These are phyloP conservation scores for Taxidea taxus DNA, from an alignment of 2,113 vertebrate species.

Conservation along the genomic window DNA sequence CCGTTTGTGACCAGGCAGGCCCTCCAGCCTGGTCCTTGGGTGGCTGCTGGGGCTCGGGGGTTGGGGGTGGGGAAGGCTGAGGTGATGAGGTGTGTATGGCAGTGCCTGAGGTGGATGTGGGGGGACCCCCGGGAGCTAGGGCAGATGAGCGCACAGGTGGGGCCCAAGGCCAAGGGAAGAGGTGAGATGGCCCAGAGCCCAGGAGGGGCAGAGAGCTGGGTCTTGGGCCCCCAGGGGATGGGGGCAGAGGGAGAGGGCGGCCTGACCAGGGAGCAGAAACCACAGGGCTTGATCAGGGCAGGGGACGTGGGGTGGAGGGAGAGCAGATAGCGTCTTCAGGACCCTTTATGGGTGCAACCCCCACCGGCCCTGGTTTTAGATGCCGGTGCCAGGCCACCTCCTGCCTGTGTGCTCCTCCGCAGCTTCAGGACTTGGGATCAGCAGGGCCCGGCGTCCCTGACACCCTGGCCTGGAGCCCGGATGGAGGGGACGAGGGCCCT, in stretches of 20 bases:
- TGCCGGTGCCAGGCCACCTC: rapidly evolving
- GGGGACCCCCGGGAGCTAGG: neutral
- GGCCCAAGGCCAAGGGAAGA: neutral
- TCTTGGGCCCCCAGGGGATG: neutral
- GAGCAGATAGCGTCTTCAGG: neutral
- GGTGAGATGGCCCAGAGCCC: neutral
- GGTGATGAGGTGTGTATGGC: neutral
- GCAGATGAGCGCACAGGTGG: neutral
- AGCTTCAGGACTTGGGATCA: too few species aligned
- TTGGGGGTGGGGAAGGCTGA: neutral
- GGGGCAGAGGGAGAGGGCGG: rapidly evolving
- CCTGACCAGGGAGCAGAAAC: neutral
- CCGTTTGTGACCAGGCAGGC: neutral
- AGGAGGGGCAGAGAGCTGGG: neutral
- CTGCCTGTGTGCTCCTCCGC: neutral
- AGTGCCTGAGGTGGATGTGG: neutral
- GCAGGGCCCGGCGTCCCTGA: too few species aligned
- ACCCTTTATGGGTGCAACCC: rapidly evolving
- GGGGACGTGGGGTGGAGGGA: neutral
- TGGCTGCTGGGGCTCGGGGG: neutral
- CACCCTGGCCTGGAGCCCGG: neutral
- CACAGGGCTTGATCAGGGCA: neutral
- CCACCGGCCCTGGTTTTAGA: neutral
- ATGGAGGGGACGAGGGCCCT: rapidly evolving
- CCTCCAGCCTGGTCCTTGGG: neutral